Evolutionary conservation across 1,140 invertebrate genomes (phyloP), one percentile per base, ranked within the genome.

Genomic region (Pissodes strobi): DNA sequence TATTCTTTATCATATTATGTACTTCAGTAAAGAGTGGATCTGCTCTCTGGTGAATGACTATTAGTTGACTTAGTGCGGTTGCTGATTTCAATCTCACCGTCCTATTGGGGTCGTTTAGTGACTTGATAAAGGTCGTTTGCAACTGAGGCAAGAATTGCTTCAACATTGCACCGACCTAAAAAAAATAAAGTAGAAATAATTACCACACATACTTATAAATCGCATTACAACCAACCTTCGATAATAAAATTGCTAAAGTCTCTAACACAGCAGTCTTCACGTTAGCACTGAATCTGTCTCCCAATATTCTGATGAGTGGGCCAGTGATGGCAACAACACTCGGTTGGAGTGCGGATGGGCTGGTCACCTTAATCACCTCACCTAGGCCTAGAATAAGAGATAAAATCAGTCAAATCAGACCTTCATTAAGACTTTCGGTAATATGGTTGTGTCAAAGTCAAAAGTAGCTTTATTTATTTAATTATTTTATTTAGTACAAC

Each of bases 111-210:
- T 98, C 97, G 78, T 91, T 90, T 15, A 98, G 81, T 2, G 95
- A 90, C 82, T 97, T 97, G 10, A 98, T 82, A 79, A 99, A 99
- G 2, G 97, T 98, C 15, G 95, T 98, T 84, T 99, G 96, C 8
- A 99, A 83, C 82, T 99, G 97, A 9, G 97, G 97, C 71, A 99
- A 82, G 80, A 99, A 99, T 75, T 98, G 95, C 80, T 97, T 98
- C 75, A 99, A 79, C 86, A 95, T 91, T 8, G 90, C 84, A 13
- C 94, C 93, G 61, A 95, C 92, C 89, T 92, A 70, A 69, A 68
- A 71, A 52, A 46, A 57, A 64, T 69, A 46, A 66, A 10, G 12
- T 61, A 18, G 15, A 18, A 13, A 43, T 43, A 43, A n/a, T 15
- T 13, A 43, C 22, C 18, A 23, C 18, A 37, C 13, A n/a, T 2